Evolutionary conservation across 2,113 vertebrate species (phyloP).

Genomic region (Gallinago media): DNA sequence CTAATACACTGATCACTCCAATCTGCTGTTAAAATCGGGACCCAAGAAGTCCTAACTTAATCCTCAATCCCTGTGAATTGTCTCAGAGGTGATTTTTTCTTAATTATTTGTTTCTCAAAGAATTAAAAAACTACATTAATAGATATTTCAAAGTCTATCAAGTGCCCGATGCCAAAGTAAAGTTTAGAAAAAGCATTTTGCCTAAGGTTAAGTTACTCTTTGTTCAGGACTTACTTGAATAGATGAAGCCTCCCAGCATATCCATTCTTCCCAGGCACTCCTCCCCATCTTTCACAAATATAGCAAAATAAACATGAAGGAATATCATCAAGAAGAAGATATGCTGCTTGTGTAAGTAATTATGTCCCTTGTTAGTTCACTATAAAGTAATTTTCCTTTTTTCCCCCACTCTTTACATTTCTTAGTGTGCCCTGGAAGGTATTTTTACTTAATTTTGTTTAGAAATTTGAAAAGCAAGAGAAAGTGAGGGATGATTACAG

Average conservation of each 20-base stretch:
- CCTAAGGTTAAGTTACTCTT: constrained; percentile 64
- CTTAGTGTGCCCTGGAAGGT: constrained; percentile 67
- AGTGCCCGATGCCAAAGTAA: constrained; percentile 47
- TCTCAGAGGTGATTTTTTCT: background rate
- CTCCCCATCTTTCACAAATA: constrained; percentile 6
- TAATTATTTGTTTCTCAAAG: background rate
- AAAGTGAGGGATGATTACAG: constrained; percentile 80
- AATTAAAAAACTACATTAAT: background rate
- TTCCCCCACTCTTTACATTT: background rate
- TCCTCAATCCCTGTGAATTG: background rate
- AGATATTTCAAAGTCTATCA: constrained; percentile 17
- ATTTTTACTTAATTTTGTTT: constrained; percentile 83
- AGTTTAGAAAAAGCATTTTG: constrained; percentile 44
- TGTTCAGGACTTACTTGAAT: constrained; percentile 50
- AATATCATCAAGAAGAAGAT: constrained; percentile 16
- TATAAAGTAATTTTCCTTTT: constrained; percentile 6
- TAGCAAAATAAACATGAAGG: constrained; percentile 20
- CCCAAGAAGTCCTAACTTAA: constrained; percentile 6
- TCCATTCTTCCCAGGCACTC: background rate
- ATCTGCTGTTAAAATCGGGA: constrained; percentile 16
- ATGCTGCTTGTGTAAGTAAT: constrained; percentile 60
- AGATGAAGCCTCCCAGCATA: background rate
- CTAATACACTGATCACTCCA: constrained; percentile 51
- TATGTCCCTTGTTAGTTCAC: constrained; percentile 56
- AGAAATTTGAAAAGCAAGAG: constrained; percentile 82